A percentile compares a stretch with the other conserved stretches of the same genome.
Conservation (phyloP, 2,113 vertebrate genomes). For the Apaloderma vittatum region DNA sequence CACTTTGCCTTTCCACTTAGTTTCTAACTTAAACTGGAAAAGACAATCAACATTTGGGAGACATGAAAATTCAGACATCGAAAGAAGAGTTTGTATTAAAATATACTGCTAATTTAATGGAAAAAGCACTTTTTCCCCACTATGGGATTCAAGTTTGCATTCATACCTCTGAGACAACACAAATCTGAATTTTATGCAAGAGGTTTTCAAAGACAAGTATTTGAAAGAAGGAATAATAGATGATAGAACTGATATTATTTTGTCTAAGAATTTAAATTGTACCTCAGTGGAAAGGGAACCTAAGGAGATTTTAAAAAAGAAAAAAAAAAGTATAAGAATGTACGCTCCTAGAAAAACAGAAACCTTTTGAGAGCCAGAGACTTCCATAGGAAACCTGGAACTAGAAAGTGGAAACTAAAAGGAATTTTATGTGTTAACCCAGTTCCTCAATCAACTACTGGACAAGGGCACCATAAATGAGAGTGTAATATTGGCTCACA, state of each 20-base stretch:
- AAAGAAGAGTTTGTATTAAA: conserved; percentile 60
- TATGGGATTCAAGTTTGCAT: conserved; percentile 36
- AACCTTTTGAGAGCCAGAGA: conserved; percentile 20
- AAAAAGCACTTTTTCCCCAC: background rate
- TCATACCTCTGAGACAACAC: conserved; percentile 51
- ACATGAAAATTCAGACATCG: conserved; percentile 45
- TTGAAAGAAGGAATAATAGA: conserved; percentile 56
- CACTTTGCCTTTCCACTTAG: conserved; percentile 47
- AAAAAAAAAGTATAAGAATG: background rate
- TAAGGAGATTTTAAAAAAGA: background rate
- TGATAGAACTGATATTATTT: conserved; percentile 41
- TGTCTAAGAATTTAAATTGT: conserved; percentile 45
- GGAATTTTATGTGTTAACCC: background rate
- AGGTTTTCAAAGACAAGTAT: conserved; percentile 55
- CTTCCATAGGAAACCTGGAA: conserved; percentile 1
- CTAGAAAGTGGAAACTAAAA: conserved; percentile 16
- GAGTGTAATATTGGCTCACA: background rate
- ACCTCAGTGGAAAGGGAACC: background rate
- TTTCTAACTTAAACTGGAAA: conserved; percentile 57
- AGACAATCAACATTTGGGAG: conserved; percentile 52
- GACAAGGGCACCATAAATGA: background rate
- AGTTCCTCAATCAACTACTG: background rate
- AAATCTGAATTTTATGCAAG: conserved; percentile 57
- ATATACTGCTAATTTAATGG: conserved; percentile 35
- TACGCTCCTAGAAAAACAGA: background rate